phyloP scores from a whole-genome alignment of 2,113 vertebrate species.

The Callipepla squamata region DNA sequence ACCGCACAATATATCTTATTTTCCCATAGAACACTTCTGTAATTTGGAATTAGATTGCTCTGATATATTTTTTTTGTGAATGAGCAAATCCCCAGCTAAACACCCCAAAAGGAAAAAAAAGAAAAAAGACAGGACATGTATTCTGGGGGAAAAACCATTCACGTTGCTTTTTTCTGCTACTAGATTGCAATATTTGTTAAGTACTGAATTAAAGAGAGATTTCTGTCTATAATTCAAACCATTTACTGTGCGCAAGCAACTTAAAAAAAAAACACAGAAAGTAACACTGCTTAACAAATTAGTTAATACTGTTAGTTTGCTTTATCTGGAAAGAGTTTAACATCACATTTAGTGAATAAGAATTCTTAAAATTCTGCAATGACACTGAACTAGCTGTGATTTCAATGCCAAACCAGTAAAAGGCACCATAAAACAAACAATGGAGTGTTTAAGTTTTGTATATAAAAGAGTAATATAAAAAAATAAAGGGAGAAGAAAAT shows the following conservation, averaged over 20 bases:
- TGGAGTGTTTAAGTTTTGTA: conserved; percentile 34
- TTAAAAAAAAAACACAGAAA: neutral
- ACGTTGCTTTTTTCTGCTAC: neutral
- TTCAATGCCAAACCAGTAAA: conserved; percentile 27
- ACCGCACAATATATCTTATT: conserved; percentile 19
- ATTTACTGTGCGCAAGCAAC: neutral
- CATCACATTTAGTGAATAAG: neutral
- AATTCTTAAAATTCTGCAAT: conserved; percentile 9
- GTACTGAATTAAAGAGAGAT: neutral
- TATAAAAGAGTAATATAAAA: conserved; percentile 45
- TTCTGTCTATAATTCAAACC: neutral
- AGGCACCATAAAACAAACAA: conserved; percentile 36
- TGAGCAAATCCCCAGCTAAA: neutral
- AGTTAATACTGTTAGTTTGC: conserved; percentile 46
- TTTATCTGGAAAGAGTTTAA: conserved; percentile 30
- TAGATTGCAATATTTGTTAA: neutral
- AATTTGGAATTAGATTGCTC: conserved; percentile 14
- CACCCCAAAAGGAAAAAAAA: neutral
- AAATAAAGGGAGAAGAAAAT: neutral
- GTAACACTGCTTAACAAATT: neutral
- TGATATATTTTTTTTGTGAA: conserved; percentile 28
- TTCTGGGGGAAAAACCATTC: neutral
- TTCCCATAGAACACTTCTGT: neutral
- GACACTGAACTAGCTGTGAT: neutral
- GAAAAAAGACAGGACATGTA: neutral